Percentiles rank a stretch among this genome's conserved stretches.
Conservation (phyloP, 2,113 vertebrate genomes). For the Coracopsis vasa region DNA sequence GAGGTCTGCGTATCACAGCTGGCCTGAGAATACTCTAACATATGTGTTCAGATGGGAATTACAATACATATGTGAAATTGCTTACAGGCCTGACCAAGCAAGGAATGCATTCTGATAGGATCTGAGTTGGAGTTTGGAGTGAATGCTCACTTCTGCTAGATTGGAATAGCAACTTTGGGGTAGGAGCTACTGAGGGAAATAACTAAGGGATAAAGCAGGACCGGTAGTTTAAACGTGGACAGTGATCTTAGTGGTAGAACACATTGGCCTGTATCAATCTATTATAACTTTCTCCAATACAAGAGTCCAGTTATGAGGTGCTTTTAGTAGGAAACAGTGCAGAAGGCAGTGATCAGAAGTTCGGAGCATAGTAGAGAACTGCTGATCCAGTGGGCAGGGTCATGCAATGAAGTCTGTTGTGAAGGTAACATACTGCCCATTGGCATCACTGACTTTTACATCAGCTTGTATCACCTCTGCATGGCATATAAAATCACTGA, state of each 20-base stretch:
- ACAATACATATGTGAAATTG: neutral
- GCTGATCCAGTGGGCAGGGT: neutral
- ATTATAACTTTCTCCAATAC: neutral
- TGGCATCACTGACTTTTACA: neutral
- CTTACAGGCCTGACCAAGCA: neutral
- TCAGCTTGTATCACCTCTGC: neutral
- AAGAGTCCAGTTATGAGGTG: neutral
- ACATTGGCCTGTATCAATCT: neutral
- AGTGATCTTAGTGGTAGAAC: neutral
- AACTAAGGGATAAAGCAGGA: neutral
- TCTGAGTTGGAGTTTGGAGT: neutral
- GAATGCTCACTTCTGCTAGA: neutral
- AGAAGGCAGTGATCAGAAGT: neutral
- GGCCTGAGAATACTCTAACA: neutral
- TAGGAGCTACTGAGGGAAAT: neutral
- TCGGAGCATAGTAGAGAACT: neutral
- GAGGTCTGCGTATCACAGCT: neutral
- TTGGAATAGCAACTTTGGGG: neutral
- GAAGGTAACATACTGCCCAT: neutral
- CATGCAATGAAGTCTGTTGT: neutral
- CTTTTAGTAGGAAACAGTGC: neutral
- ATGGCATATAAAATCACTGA: neutral
- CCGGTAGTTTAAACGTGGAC: neutral
- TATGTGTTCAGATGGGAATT: conserved; percentile 11
- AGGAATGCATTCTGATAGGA: neutral